A percentile compares a stretch with the other conserved stretches of the same genome.
phyloP scores from a whole-genome alignment of 2,888 invertebrate genomes.

The Agrotis puta region DNA sequence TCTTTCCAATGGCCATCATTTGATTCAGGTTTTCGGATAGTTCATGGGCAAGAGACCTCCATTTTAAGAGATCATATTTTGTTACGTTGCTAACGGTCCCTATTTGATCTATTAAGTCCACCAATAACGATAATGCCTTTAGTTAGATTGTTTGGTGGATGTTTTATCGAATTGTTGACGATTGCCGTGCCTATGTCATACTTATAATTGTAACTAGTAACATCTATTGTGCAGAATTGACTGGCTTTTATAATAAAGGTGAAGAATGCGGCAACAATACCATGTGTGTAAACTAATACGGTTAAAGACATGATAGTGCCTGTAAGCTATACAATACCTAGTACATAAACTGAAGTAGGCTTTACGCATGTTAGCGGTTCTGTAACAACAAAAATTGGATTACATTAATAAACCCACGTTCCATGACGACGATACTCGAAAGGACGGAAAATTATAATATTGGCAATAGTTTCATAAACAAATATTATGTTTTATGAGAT shows the following conservation, averaged over 20 bases:
- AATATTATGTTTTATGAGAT: slow-evolving; percentile 31
- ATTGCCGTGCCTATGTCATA: slow-evolving; percentile 10
- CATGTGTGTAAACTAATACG: neutral
- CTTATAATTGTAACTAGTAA: neutral
- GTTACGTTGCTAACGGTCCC: neutral
- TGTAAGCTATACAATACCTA: neutral
- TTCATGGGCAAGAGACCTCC: neutral
- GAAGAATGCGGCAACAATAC: neutral
- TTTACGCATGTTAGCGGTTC: slow-evolving; percentile 8
- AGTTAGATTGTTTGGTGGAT: slow-evolving; percentile 12
- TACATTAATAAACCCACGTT: slow-evolving; percentile 21
- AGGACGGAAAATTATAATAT: slow-evolving; percentile 3
- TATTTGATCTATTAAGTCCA: slow-evolving; percentile 10
- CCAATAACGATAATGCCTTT: slow-evolving; percentile 27
- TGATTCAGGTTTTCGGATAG: neutral
- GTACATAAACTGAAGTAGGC: neutral
- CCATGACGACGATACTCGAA: neutral
- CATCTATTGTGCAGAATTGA: slow-evolving; percentile 7
- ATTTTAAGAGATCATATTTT: neutral
- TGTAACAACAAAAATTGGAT: slow-evolving; percentile 36
- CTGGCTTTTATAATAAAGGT: neutral
- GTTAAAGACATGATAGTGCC: neutral
- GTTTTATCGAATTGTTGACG: slow-evolving; percentile 26
- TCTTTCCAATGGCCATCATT: neutral
- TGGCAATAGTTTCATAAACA: slow-evolving; percentile 33